Conservation (phyloP, 1,140 invertebrate genomes). For the Pogonognathellus flavescens region DNA sequence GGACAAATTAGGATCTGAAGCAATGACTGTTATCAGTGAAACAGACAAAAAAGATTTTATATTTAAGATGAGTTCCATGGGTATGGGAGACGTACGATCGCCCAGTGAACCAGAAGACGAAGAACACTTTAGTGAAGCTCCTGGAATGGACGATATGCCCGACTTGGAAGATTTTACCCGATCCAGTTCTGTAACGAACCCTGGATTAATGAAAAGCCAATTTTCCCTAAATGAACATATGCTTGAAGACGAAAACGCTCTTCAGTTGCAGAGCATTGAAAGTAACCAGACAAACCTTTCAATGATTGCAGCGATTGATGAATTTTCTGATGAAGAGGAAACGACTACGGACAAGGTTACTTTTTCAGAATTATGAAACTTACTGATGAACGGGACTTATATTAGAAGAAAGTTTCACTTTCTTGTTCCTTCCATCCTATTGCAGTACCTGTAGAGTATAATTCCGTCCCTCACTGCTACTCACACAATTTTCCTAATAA, state of each 20-base stretch:
- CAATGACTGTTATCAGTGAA: conserved; percentile 47
- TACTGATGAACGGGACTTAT: background rate
- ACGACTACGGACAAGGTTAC: conserved; percentile 18
- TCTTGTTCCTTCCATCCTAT: too few relatives aligned
- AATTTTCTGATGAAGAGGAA: conserved; percentile 65
- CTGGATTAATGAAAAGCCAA: conserved; percentile 30
- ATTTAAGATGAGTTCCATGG: conserved; percentile 37
- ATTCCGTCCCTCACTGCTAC: too few relatives aligned
- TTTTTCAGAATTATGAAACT: conserved; percentile 33
- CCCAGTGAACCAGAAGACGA: conserved; percentile 62
- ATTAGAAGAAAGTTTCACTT: too few relatives aligned
- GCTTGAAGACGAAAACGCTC: conserved; percentile 43
- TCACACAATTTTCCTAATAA: background rate
- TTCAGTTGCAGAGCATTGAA: conserved; percentile 57
- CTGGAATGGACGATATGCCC: conserved; percentile 50
- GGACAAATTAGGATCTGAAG: background rate
- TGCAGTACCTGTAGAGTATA: too few relatives aligned
- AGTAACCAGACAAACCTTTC: conserved; percentile 56
- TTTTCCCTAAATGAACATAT: conserved; percentile 40
- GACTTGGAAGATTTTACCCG: conserved; percentile 60
- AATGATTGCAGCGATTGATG: conserved; percentile 65
- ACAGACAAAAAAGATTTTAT: conserved; percentile 34
- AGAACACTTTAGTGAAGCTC: conserved; percentile 60
- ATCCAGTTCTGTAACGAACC: conserved; percentile 19
- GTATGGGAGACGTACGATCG: conserved; percentile 1